Evolutionary conservation across 2,888 invertebrate genomes (phyloP).

Genomic region (Aporophyla lueneburgensis): DNA sequence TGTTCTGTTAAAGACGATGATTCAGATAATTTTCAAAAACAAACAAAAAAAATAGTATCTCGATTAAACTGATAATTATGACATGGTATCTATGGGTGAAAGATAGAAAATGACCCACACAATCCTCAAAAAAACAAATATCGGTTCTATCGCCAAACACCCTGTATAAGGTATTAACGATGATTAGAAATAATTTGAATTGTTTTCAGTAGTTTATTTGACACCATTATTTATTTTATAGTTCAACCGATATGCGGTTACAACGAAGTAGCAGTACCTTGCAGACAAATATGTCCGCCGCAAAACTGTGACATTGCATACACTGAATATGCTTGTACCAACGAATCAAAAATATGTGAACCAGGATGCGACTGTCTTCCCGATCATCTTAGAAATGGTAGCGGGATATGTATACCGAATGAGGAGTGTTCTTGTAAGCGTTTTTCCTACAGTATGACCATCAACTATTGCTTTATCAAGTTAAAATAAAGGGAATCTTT

Average conservation of each 20-base stretch:
- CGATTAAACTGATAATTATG: too few relatives aligned
- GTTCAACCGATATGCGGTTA: conserved; percentile 61
- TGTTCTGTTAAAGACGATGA: too few relatives aligned
- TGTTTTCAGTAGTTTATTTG: background rate
- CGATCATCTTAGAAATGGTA: conserved; percentile 68
- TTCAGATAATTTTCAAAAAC: too few relatives aligned
- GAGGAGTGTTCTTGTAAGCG: conserved; percentile 67
- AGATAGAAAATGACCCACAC: too few relatives aligned
- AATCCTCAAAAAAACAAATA: too few relatives aligned
- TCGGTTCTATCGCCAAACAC: too few relatives aligned
- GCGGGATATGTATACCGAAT: conserved; percentile 70
- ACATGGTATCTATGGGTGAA: too few relatives aligned
- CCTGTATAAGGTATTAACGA: too few relatives aligned
- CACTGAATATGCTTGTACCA: conserved; percentile 66
- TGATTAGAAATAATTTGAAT: too few relatives aligned
- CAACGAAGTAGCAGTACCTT: conserved; percentile 70
- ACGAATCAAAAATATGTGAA: conserved; percentile 59
- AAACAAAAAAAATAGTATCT: too few relatives aligned
- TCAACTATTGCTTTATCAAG: too few relatives aligned
- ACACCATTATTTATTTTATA: conserved; percentile 15
- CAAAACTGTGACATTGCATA: conserved; percentile 72
- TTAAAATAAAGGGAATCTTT: conserved; percentile 28
- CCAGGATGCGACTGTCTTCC: conserved; percentile 75
- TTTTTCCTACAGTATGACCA: too few relatives aligned
- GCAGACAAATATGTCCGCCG: conserved; percentile 74